These are phyloP conservation scores for Galaxias olidus DNA, from an alignment of 2,797 vertebrate genomes.

Conservation along the genomic window DNA sequence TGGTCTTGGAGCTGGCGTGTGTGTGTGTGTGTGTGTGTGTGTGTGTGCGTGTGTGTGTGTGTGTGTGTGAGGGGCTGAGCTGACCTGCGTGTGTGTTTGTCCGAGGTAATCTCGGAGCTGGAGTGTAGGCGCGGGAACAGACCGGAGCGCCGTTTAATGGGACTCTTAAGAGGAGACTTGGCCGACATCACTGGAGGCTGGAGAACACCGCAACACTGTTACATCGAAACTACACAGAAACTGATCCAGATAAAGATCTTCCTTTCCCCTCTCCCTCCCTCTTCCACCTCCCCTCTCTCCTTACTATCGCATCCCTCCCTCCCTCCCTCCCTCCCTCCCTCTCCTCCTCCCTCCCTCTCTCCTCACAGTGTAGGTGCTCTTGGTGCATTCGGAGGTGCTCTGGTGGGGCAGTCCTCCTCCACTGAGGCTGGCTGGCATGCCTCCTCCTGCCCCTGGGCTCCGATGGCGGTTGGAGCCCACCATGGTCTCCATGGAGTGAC, in stretches of 20 bases:
- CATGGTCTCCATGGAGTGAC: conserved; percentile 98
- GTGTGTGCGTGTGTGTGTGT: not conserved
- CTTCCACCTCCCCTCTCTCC: no score
- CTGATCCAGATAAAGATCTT: no score
- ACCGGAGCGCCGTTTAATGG: conserved; percentile 92
- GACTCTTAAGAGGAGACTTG: conserved; percentile 93
- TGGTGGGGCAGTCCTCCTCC: conserved; percentile 86
- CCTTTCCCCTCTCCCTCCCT: no score
- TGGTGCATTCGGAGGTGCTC: conserved; percentile 87
- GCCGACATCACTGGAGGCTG: conserved; percentile 83
- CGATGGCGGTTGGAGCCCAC: conserved; percentile 90
- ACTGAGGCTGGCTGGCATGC: conserved; percentile 90
- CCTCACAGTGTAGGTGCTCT: conserved; percentile 95
- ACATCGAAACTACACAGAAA: no score
- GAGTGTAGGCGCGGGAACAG: conserved; percentile 95
- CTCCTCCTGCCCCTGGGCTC: conserved; percentile 70
- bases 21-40: not conserved
- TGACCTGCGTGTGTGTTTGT: conserved; percentile 83
- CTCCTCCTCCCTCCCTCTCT: not conserved
- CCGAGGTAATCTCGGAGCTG: conserved; percentile 81
- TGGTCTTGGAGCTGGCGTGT: not conserved
- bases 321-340: not conserved
- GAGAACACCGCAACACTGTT: no score
- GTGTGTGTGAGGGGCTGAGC: conserved; percentile 1
- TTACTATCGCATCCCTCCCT: no score